Evolutionary conservation across 2,888 invertebrate species (phyloP), one percentile per base, ranked within the genome.

Genomic region (Nephrocerus scutellatus): DNA sequence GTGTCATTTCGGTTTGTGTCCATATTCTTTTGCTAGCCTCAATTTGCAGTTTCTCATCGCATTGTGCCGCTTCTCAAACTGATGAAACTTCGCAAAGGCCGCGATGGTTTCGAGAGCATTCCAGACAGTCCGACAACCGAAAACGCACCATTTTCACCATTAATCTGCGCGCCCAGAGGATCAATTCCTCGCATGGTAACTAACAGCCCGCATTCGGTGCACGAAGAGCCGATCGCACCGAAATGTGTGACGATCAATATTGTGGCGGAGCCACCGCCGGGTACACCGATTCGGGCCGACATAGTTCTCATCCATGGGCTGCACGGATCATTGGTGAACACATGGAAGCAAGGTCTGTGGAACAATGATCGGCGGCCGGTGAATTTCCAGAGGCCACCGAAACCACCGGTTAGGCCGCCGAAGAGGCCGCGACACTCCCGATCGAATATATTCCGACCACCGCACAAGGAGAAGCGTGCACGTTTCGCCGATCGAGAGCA

Each of bases 341-440:
- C 89, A 0, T 90, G 89, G 89, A 74, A 84, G 30, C 87, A 88
- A 59, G 83, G 83, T 0, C 71, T 77, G 19, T 82, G 82, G 82
- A 71, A 60, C 29, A 67, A 63, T 14, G 63, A 66, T 22, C 60
- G 67, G 6, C 56, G 58, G 12, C 65, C 63, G 9, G 68, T 65
- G 7, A 57, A 59, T 23, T 66, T 68, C 26, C 53, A 68, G 39
- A 56, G 68, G 15, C 67, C 68, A 13, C 68, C 68, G 1, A 55
- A 57, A 10, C 66, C 63, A 0, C 64, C 62, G n/a, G 54, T 67
- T 18, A 57, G 66, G 18, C 62, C 66, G 15, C 64, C 67, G 8
- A 64, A 66, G 41, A 52, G 65, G 4, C 59, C 63, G 1, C 54
- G 65, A 22, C 59, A 67, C 43, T 63, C 66, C 12, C 59, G 63